A percentile compares a stretch with the other conserved stretches of the same genome.
These are phyloP conservation scores for Watsonalla binaria DNA, from an alignment of 2,888 invertebrate genomes.

Conservation along the genomic window DNA sequence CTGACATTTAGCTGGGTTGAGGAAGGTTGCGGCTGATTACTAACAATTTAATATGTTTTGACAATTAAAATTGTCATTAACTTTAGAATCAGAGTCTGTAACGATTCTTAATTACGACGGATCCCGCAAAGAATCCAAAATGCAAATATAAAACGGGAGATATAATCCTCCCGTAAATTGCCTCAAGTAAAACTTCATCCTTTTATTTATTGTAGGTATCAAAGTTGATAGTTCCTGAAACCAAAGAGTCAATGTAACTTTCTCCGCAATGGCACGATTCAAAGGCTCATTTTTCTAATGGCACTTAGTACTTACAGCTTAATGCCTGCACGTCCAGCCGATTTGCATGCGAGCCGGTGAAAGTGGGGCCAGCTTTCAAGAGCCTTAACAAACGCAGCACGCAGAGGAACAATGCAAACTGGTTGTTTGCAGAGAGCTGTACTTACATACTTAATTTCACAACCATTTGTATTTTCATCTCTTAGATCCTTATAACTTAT, in stretches of 20 bases:
- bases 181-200: too few species aligned
- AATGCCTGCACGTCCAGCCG: slow-evolving; percentile 30
- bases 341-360: slow-evolving; percentile 48
- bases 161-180: too few species aligned
- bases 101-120: slow-evolving; percentile 12
- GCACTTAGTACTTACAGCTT: slow-evolving; percentile 14
- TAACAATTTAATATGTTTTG: slow-evolving; percentile 50
- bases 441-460: slow-evolving; percentile 2
- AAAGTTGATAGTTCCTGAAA: neutral
- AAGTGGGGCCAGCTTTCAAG: slow-evolving; percentile 47
- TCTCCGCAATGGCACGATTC: neutral
- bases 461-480: neutral
- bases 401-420: slow-evolving; percentile 36
- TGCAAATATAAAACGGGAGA: too few species aligned
- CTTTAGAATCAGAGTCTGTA: slow-evolving; percentile 14
- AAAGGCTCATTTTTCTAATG: neutral
- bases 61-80: slow-evolving; percentile 26
- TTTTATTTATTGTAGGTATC: neutral
- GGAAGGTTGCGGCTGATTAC: slow-evolving; percentile 43
- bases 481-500: neutral
- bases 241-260: neutral
- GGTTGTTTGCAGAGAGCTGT: slow-evolving; percentile 30
- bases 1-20: slow-evolving; percentile 43
- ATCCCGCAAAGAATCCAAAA: neutral
- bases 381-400: slow-evolving; percentile 31